Percentiles rank a stretch among this genome's conserved stretches.
Evolutionary conservation across 2,797 vertebrate species (phyloP).

Genomic region (Crenuchus spilurus): DNA sequence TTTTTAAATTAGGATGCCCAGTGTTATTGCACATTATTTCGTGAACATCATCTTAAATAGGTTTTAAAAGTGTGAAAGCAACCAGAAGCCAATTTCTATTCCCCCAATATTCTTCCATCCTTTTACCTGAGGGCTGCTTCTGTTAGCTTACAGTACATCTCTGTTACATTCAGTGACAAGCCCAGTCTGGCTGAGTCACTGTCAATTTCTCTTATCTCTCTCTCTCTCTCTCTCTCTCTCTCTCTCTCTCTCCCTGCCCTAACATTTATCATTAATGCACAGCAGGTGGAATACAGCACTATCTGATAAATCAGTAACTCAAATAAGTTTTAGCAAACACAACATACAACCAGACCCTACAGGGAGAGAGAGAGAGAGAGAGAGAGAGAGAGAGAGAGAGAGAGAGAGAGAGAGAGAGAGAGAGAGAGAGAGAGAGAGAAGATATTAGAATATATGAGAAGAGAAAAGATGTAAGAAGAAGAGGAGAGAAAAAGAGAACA

Average conservation of each 20-base stretch:
- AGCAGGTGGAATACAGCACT: slow-evolving; percentile 51
- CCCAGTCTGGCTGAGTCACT: slow-evolving; percentile 44
- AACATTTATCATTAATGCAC: slow-evolving; percentile 41
- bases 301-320: slow-evolving; percentile 45
- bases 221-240: slow-evolving; percentile 28
- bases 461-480: too few relatives aligned
- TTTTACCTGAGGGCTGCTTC: slow-evolving; percentile 41
- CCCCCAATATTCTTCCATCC: slow-evolving; percentile 14
- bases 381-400: not conserved
- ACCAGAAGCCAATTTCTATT: slow-evolving; percentile 42
- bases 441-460: too few relatives aligned
- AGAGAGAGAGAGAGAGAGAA: not conserved
- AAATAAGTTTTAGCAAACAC: not conserved
- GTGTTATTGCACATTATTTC: not conserved
- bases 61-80: slow-evolving; percentile 17
- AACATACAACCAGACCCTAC: slow-evolving; percentile 12
- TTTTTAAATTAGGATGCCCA: not conserved
- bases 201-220: slow-evolving; percentile 52
- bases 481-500: too few relatives aligned
- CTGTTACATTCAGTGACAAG: slow-evolving; percentile 39
- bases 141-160: slow-evolving; percentile 22
- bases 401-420: not conserved
- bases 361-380: slow-evolving; percentile 4
- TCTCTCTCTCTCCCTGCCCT: slow-evolving; percentile 10
- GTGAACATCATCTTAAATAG: slow-evolving; percentile 1